Conservation (phyloP, 35 echinoderm and acorn worm genomes). For the Chiridota heheva region DNA sequence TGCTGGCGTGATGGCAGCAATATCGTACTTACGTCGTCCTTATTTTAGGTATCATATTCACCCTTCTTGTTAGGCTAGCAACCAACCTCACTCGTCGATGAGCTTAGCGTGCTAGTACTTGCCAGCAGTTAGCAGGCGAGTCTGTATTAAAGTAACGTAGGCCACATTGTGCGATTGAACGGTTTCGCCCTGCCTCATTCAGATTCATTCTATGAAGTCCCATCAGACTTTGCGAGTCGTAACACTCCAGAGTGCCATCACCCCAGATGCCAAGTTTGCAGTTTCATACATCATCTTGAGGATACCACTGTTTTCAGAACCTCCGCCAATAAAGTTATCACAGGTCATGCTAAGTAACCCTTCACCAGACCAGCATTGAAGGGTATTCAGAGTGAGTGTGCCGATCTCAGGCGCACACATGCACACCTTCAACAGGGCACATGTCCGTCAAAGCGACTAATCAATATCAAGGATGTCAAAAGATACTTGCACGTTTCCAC, state of each 20-base stretch:
- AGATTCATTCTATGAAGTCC: no score
- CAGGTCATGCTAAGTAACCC: conserved; percentile 15
- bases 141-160: no score
- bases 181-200: no score
- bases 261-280: conserved; percentile 43
- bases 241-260: conserved; percentile 23
- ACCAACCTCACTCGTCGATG: no score
- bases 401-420: conserved; percentile 35
- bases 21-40: no score
- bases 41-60: no score
- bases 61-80: no score
- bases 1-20: no score
- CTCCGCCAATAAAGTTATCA: conserved; percentile 23
- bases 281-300: conserved; percentile 15
- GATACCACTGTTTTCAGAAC: conserved; percentile 9
- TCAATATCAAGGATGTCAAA: conserved; percentile 33
- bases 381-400: conserved; percentile 40
- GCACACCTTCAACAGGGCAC: conserved; percentile 52
- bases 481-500: conserved; percentile 21
- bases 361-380: conserved; percentile 39
- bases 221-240: conserved; percentile 48
- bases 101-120: no score
- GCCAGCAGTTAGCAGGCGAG: no score
- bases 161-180: no score
- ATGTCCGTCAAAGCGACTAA: conserved; percentile 31